Conservation (phyloP, 2,113 vertebrate genomes). For the Corythornis cristatus region DNA sequence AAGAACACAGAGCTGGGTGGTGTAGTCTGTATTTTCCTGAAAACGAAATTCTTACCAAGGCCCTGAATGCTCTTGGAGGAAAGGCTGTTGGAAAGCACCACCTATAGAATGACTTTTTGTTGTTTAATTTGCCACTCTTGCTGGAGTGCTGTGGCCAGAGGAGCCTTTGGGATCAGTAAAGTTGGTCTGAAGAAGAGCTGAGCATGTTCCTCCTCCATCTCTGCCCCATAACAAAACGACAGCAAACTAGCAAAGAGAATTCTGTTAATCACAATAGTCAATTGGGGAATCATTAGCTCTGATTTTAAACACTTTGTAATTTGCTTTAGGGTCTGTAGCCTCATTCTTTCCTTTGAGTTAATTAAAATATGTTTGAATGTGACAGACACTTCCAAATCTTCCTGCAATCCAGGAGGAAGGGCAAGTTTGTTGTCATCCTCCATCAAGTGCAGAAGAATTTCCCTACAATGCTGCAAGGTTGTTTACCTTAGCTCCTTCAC, state of each 20-base stretch:
- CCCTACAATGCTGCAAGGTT: slow-evolving; percentile 80
- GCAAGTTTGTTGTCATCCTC: slow-evolving; percentile 21
- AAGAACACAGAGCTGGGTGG: background rate
- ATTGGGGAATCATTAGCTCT: slow-evolving; percentile 65
- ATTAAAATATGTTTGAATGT: slow-evolving; percentile 75
- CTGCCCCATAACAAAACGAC: slow-evolving; percentile 47
- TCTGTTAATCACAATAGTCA: slow-evolving; percentile 70
- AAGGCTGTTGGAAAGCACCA: background rate
- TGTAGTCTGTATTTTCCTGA: background rate
- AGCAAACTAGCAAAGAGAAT: slow-evolving; percentile 57
- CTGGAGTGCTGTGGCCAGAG: background rate
- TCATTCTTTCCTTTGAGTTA: slow-evolving; percentile 77
- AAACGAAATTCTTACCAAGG: background rate
- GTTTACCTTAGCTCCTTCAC: slow-evolving; percentile 90
- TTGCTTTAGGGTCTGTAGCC: slow-evolving; percentile 75
- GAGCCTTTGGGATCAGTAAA: background rate
- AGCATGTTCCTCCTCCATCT: slow-evolving; percentile 7
- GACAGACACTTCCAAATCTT: slow-evolving; percentile 74
- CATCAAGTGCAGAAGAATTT: slow-evolving; percentile 69
- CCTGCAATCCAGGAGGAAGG: slow-evolving; percentile 60
- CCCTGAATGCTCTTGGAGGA: background rate
- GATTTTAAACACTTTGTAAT: slow-evolving; percentile 71
- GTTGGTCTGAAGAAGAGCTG: background rate
- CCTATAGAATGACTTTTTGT: background rate
- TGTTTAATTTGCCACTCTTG: background rate